Percentiles rank a stretch among this genome's conserved stretches.
Conservation (phyloP, 1,140 invertebrate genomes). For the Macrobrachium nipponense region DNA sequence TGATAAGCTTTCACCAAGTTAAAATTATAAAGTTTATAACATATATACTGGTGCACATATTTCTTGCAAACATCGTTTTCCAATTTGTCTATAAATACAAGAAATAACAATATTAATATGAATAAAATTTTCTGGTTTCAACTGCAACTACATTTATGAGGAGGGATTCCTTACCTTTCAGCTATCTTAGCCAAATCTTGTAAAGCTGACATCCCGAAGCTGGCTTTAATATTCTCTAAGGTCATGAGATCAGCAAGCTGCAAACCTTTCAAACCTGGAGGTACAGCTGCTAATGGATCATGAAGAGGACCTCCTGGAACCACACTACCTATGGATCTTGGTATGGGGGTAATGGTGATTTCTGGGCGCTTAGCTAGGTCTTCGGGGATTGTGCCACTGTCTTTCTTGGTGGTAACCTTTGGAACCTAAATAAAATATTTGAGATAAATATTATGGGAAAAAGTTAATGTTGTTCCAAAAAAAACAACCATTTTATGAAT, state of each 20-base stretch:
- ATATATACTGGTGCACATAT: no score
- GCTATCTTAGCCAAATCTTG: slow-evolving; percentile 57
- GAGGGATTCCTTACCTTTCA: slow-evolving; percentile 23
- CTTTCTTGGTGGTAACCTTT: slow-evolving; percentile 58
- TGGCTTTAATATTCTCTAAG: slow-evolving; percentile 45
- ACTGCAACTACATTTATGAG: not conserved
- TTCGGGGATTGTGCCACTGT: slow-evolving; percentile 49
- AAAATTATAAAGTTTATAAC: no score
- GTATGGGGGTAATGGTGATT: slow-evolving; percentile 64
- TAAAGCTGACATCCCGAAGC: slow-evolving; percentile 56
- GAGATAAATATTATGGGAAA: no score
- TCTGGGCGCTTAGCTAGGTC: slow-evolving; percentile 64
- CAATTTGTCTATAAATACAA: no score
- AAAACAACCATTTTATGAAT: no score
- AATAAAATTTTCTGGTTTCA: not conserved
- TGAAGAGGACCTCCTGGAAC: slow-evolving; percentile 36
- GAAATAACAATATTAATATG: not conserved
- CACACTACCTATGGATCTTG: slow-evolving; percentile 42
- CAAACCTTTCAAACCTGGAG: slow-evolving; percentile 33
- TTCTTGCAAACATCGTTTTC: no score
- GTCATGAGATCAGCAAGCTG: slow-evolving; percentile 57
- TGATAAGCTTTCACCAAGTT: no score
- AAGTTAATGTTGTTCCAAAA: no score
- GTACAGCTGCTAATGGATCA: slow-evolving; percentile 11
- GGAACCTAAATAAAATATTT: slow-evolving; percentile 48